phyloP scores from a whole-genome alignment of 2,888 invertebrate species.

The Pachliopta kotzebuea region DNA sequence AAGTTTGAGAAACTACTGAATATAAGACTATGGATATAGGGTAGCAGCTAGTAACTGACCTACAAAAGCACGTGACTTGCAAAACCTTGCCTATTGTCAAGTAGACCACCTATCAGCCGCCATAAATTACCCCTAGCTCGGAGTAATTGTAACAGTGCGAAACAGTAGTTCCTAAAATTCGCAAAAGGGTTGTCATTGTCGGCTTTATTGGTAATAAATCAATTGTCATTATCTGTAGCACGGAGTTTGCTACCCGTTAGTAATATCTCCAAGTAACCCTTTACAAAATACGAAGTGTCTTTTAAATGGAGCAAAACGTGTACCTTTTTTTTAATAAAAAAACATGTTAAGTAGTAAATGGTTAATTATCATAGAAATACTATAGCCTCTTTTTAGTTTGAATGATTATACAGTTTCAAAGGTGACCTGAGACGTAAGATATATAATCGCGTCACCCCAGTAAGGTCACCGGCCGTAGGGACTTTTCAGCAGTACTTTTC shows the following conservation, averaged over 20 bases:
- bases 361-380: too few species aligned
- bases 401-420: too few species aligned
- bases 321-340: background rate
- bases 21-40: conserved; percentile 47
- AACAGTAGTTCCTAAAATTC: conserved; percentile 65
- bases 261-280: conserved; percentile 1
- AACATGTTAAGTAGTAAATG: too few species aligned
- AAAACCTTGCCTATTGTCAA: conserved; percentile 52
- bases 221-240: conserved; percentile 30
- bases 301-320: background rate
- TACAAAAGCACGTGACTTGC: conserved; percentile 75
- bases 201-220: conserved; percentile 38
- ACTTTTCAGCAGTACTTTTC: too few species aligned
- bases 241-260: conserved; percentile 38
- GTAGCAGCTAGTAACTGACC: conserved; percentile 57
- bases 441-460: too few species aligned
- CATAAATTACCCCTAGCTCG: conserved; percentile 62
- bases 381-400: too few species aligned
- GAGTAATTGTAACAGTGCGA: conserved; percentile 62
- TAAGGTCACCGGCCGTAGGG: too few species aligned
- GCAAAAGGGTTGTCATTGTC: conserved; percentile 50
- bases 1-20: conserved; percentile 50
- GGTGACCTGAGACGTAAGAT: too few species aligned
- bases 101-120: conserved; percentile 64
- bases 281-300: background rate